Conservation (phyloP, 2,113 vertebrate genomes). For the Cebidichthys violaceus region DNA sequence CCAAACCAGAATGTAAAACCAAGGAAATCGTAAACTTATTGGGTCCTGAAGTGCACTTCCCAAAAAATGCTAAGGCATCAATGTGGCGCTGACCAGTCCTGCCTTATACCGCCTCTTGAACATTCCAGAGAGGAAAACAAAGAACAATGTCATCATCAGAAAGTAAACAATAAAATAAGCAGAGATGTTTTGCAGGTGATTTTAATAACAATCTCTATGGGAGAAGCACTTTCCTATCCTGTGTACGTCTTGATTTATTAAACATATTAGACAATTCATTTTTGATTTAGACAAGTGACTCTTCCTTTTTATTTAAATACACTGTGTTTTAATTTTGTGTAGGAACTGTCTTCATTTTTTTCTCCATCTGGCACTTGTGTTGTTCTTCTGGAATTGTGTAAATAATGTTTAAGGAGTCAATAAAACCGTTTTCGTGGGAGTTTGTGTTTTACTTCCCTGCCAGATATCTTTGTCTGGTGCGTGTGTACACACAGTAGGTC, state of each 20-base stretch:
- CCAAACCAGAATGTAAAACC: conserved; percentile 69
- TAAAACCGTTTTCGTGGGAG: conserved; percentile 75
- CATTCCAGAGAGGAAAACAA: conserved; percentile 46
- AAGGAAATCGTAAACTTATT: conserved; percentile 33
- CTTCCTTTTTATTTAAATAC: conserved; percentile 72
- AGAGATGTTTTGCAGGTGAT: conserved; percentile 57
- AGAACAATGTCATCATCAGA: conserved; percentile 31
- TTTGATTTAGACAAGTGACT: conserved; percentile 50
- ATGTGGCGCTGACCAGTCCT: conserved; percentile 59
- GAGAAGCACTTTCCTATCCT: conserved; percentile 78
- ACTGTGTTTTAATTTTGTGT: conserved; percentile 63
- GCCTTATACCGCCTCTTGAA: conserved; percentile 63
- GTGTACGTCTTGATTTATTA: conserved; percentile 73
- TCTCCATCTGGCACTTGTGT: conserved; percentile 72
- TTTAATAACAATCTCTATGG: conserved; percentile 59
- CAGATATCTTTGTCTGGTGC: conserved; percentile 2
- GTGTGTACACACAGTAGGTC: neutral
- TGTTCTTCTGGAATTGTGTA: conserved; percentile 76
- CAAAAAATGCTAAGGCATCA: conserved; percentile 56
- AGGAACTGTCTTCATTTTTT: conserved; percentile 56
- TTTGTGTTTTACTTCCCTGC: conserved; percentile 9
- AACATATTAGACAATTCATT: conserved; percentile 51
- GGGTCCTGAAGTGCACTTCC: conserved; percentile 73
- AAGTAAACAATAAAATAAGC: conserved; percentile 27
- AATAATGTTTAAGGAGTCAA: conserved; percentile 78